Evolutionary conservation across 1,140 invertebrate species (phyloP), one percentile per base, ranked within the genome.

Genomic region (Plectrocnemia conspersa): DNA sequence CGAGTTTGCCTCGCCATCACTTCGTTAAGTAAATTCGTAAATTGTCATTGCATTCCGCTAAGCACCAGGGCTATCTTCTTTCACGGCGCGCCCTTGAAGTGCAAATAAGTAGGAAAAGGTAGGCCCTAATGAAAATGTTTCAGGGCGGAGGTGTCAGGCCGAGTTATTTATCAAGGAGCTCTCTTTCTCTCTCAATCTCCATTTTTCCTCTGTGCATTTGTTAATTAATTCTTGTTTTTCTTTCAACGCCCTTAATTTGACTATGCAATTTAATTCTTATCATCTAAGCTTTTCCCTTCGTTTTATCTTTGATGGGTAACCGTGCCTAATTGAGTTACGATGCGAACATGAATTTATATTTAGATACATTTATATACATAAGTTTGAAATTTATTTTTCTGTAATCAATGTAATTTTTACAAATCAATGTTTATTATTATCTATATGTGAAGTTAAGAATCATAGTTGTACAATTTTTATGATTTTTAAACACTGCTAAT

Each of bases 221-320:
- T 57, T 61, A 61, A 61, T 61, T 61, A 61, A 54, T 57, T 40
- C 50, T 52, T 61, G 59, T 57, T 57, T 61, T 61, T 61, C 59
- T 61, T 61, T 61, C 32, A 24, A 18, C 49, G 32, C 9, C 50
- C 47, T 57, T 61, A 61, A 61, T 61, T 61, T 57, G 59, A 57
- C 59, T 61, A 61, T 57, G 59, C 52, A 61, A 61, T 61, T 59
- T 60, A 60, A 60, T 60, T 60, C 54, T 60, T 54, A 56, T 56
- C 58, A 50, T 60, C 56, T 60, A 56, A 54, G 58, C 56, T 60
- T n/a, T n/a, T n/a, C n/a, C n/a, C n/a, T n/a, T n/a, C n/a, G n/a
- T n/a, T n/a, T n/a, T n/a, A n/a, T n/a, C n/a, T n/a, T n/a, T n/a
- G n/a, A n/a, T n/a, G n/a, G n/a, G n/a, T n/a, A n/a, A n/a, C n/a